A percentile compares a stretch with the other conserved stretches of the same genome.
These are phyloP conservation scores for Chorisops tibialis DNA, from an alignment of 2,888 invertebrate genomes.

Conservation along the genomic window DNA sequence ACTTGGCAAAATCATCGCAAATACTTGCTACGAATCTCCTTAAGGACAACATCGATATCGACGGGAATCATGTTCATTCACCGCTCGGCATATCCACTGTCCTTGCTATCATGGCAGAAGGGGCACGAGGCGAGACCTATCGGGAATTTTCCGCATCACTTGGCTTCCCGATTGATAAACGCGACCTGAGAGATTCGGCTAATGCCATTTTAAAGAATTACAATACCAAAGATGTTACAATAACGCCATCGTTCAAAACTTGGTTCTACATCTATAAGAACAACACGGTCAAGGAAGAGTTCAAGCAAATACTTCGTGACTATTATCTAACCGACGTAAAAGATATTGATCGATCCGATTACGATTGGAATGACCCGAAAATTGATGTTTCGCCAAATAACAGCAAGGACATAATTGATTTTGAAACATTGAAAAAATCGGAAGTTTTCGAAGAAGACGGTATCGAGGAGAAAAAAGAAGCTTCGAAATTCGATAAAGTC, in stretches of 20 bases:
- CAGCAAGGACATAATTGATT: constrained; percentile 50
- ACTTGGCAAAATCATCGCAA: constrained; percentile 46
- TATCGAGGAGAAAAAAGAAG: constrained; percentile 36
- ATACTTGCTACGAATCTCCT: constrained; percentile 46
- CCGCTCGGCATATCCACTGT: constrained; percentile 64
- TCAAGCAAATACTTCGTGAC: constrained; percentile 58
- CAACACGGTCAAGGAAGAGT: constrained; percentile 60
- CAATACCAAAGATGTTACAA: constrained; percentile 36
- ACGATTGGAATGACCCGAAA: constrained; percentile 44
- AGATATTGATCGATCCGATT: constrained; percentile 46
- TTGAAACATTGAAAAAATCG: constrained; percentile 49
- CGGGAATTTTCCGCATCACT: constrained; percentile 58
- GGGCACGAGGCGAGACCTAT: constrained; percentile 59
- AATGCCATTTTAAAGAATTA: constrained; percentile 41
- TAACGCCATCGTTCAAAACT: constrained; percentile 62
- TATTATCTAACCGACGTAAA: constrained; percentile 63
- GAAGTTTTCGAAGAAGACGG: constrained; percentile 30
- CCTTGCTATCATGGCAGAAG: constrained; percentile 63
- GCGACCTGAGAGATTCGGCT: constrained; percentile 41
- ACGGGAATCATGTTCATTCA: constrained; percentile 61
- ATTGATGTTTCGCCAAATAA: constrained; percentile 37
- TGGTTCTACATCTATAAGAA: constrained; percentile 68
- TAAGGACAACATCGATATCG: constrained; percentile 47
- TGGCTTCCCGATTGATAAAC: constrained; percentile 56
- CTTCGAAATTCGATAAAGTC: constrained; percentile 50